Conservation (phyloP, 2,113 vertebrate genomes). For the Grammomys surdaster region DNA sequence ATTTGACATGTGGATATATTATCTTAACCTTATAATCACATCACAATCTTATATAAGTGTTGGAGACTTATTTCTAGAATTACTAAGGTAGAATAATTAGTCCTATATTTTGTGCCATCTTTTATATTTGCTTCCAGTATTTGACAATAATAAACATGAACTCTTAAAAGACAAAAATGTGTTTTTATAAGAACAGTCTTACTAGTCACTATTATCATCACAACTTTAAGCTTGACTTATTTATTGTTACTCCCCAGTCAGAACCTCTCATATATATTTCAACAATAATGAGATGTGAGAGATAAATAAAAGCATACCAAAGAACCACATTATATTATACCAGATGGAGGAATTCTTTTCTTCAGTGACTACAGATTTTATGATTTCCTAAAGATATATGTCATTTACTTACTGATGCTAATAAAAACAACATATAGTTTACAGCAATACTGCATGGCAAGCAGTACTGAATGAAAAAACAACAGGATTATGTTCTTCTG, state of each 20-base stretch:
- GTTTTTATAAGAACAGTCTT: not conserved
- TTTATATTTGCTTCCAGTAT: slow-evolving; percentile 53
- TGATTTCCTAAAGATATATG: not conserved
- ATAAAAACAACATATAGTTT: not conserved
- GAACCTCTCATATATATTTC: not conserved
- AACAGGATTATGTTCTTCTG: accelerated
- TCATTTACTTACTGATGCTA: not conserved
- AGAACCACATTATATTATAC: slow-evolving; percentile 30
- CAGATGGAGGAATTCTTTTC: not conserved
- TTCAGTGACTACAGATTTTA: accelerated
- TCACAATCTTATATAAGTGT: not conserved
- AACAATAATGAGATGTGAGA: not conserved
- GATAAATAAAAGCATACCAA: slow-evolving; percentile 1
- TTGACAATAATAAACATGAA: not conserved
- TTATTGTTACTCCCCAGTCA: not conserved
- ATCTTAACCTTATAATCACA: not conserved
- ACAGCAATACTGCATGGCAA: not conserved
- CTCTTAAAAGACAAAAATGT: slow-evolving; percentile 12
- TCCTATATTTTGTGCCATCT: not conserved
- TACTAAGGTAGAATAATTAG: not conserved
- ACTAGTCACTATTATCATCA: slow-evolving; percentile 39
- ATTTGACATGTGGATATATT: not conserved
- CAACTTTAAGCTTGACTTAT: not conserved
- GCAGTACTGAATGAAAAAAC: not conserved
- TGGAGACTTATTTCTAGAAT: not conserved